These are phyloP conservation scores for Xerus inauris DNA, from an alignment of 2,113 vertebrate species.

Conservation along the genomic window DNA sequence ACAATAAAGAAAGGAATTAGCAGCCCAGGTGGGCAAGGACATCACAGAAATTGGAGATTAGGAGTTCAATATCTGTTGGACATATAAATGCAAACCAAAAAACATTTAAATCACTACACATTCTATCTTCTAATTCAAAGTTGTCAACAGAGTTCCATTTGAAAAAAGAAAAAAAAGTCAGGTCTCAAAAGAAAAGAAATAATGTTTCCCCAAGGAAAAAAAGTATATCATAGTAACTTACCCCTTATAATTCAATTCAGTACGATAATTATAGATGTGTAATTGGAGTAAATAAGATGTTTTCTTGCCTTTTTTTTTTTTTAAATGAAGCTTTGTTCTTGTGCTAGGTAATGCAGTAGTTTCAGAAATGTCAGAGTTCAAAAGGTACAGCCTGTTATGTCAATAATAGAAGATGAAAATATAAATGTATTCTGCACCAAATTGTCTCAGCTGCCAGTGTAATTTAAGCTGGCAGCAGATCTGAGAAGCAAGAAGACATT, in stretches of 20 bases:
- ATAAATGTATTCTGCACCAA: neutral
- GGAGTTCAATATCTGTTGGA: neutral
- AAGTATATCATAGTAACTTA: neutral
- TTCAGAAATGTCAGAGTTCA: conserved; percentile 50
- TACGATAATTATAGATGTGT: neutral
- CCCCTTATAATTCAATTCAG: neutral
- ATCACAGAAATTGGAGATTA: neutral
- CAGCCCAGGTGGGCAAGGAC: neutral
- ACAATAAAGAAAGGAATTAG: neutral
- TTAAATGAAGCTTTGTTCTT: neutral
- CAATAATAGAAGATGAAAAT: conserved; percentile 14
- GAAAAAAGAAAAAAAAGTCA: neutral
- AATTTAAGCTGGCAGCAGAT: neutral
- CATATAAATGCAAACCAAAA: conserved; percentile 44
- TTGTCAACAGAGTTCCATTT: neutral
- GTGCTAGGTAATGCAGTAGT: conserved; percentile 28
- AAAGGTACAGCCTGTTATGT: neutral
- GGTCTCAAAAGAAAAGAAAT: conserved; percentile 9
- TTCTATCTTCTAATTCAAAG: neutral
- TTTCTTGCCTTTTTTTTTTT: neutral
- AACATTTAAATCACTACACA: neutral
- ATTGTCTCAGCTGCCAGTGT: neutral
- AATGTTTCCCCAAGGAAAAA: neutral
- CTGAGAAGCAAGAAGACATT: neutral
- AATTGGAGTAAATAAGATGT: neutral